Evolutionary conservation across 2,888 invertebrate species (phyloP).

Genomic region (Brachyptera risi): DNA sequence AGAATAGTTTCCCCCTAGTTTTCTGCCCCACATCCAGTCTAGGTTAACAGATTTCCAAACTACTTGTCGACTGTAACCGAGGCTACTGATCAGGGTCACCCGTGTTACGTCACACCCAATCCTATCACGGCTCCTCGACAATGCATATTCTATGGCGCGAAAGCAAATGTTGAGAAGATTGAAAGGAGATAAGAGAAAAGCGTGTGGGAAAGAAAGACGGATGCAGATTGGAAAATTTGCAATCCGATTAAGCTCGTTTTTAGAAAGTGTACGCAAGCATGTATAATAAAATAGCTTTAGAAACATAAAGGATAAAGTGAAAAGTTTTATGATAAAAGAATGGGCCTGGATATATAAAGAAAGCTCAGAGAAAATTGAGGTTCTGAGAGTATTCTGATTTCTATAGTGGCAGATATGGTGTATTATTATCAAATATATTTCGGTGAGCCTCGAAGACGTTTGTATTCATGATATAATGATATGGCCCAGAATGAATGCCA

Average conservation of each 20-base stretch:
- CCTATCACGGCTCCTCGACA: neutral
- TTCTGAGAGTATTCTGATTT: too few relatives aligned
- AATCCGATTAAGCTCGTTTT: conserved; percentile 11
- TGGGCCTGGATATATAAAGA: neutral
- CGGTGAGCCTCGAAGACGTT: too few relatives aligned
- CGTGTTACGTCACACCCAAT: neutral
- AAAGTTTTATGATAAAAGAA: conserved; percentile 3
- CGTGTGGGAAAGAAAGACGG: neutral
- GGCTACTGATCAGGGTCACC: too few relatives aligned
- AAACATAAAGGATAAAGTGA: neutral
- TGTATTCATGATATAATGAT: too few relatives aligned
- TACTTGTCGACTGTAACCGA: too few relatives aligned
- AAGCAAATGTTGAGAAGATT: neutral
- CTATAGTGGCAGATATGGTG: too few relatives aligned
- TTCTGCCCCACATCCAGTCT: too few relatives aligned
- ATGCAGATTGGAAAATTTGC: conserved; percentile 14
- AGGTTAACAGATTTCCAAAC: too few relatives aligned
- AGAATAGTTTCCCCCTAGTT: too few relatives aligned
- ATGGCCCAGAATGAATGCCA: too few relatives aligned
- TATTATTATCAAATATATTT: too few relatives aligned
- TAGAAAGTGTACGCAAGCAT: conserved; percentile 1
- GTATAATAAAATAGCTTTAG: neutral
- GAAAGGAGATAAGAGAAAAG: neutral
- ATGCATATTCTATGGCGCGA: neutral
- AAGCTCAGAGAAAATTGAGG: too few relatives aligned